Conservation (phyloP, 2,113 vertebrate genomes). For the Thunnus thynnus region DNA sequence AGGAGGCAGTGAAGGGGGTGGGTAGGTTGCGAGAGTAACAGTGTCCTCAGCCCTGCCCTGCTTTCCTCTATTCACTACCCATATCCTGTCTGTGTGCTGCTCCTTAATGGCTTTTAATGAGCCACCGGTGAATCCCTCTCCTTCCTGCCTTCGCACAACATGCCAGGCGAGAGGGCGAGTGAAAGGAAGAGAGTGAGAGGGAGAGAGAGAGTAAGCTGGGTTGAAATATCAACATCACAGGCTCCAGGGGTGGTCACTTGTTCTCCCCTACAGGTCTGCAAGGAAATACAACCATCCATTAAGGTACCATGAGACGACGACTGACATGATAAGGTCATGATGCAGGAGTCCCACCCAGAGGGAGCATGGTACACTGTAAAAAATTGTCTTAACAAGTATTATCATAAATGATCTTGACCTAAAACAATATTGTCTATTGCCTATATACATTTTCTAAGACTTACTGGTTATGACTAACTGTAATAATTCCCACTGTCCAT, state of each 20-base stretch:
- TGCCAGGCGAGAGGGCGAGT: conserved; percentile 54
- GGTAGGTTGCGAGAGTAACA: conserved; percentile 61
- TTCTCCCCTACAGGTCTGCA: background rate
- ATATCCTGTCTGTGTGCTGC: conserved; percentile 82
- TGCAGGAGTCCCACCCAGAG: background rate
- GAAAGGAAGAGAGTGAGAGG: conserved; percentile 43
- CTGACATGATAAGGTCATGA: conserved; percentile 8
- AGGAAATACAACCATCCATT: conserved; percentile 11
- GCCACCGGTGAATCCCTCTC: conserved; percentile 76
- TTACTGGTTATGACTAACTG: too few relatives aligned
- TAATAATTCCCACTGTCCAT: too few relatives aligned
- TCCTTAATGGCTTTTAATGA: conserved; percentile 85
- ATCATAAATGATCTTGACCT: too few relatives aligned
- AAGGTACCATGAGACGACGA: background rate
- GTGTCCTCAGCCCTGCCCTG: conserved; percentile 81
- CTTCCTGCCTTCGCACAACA: conserved; percentile 79
- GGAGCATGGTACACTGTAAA: background rate
- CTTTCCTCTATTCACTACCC: conserved; percentile 88
- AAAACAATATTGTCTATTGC: too few relatives aligned
- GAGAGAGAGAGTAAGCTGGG: background rate
- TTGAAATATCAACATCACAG: conserved; percentile 16
- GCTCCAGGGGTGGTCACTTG: conserved; percentile 30
- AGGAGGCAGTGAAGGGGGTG: conserved; percentile 45
- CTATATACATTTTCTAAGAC: too few relatives aligned
- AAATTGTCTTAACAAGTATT: too few relatives aligned